Conservation (phyloP, 2,113 vertebrate genomes). For the Paedocypris sp. region DNA sequence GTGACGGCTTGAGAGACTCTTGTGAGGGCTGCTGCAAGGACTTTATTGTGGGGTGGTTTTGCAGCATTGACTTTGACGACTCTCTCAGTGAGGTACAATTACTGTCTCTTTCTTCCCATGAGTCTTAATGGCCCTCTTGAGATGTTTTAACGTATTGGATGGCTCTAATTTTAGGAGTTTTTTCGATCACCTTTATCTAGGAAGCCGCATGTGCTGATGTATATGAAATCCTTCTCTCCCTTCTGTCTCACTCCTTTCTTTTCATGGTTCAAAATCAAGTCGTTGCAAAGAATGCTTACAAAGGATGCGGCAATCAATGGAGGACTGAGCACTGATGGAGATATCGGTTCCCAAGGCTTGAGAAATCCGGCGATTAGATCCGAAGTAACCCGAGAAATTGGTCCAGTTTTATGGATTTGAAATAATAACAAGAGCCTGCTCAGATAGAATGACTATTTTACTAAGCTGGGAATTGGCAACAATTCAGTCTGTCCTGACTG, state of each 20-base stretch:
- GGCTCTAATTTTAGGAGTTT: neutral
- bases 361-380: conserved; percentile 12
- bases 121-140: neutral
- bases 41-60: neutral
- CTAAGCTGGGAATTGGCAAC: too few relatives aligned
- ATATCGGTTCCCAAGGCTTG: neutral
- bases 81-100: neutral
- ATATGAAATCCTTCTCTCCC: neutral
- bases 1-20: too few relatives aligned
- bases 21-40: neutral
- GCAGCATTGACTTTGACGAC: conserved; percentile 5
- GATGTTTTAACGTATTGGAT: neutral
- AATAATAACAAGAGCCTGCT: neutral
- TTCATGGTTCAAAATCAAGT: neutral
- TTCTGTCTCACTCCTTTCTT: neutral
- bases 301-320: neutral
- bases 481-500: too few relatives aligned
- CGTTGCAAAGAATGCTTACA: neutral
- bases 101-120: neutral
- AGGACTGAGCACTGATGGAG: neutral
- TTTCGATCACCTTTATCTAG: neutral
- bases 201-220: neutral
- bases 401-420: neutral
- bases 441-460: too few relatives aligned
- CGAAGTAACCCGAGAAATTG: neutral